Conservation (phyloP, 2,888 invertebrate genomes). For the Caenorhabditis becei region DNA sequence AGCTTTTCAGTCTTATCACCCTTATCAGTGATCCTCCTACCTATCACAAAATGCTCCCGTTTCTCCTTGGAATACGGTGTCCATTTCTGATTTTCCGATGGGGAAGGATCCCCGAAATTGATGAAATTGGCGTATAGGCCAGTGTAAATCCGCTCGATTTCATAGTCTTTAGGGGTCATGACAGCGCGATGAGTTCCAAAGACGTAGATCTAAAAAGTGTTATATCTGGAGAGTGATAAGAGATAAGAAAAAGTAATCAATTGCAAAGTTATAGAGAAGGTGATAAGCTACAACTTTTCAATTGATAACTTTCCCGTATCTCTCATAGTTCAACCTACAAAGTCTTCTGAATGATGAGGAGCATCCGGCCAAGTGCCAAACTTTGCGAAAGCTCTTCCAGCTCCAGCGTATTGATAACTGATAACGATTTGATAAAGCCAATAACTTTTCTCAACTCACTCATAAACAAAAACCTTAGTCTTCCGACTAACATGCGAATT, state of each 20-base stretch:
- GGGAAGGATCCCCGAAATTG: constrained; percentile 34
- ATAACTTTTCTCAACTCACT: too few species aligned
- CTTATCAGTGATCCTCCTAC: not conserved
- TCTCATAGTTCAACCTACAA: constrained; percentile 17
- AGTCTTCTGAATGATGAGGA: constrained; percentile 52
- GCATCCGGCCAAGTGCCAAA: constrained; percentile 14
- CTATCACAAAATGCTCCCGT: constrained; percentile 42
- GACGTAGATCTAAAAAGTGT: constrained; percentile 38
- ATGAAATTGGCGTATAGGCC: constrained; percentile 45
- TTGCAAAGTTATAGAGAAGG: too few species aligned
- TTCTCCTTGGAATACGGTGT: constrained; percentile 4
- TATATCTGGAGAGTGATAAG: too few species aligned
- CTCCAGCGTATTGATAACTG: constrained; percentile 41
- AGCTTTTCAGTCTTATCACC: not conserved
- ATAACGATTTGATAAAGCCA: too few species aligned
- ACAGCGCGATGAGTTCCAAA: constrained; percentile 45
- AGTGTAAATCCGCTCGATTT: constrained; percentile 39
- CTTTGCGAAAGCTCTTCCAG: constrained; percentile 23
- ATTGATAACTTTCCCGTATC: too few species aligned
- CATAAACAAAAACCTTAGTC: constrained; percentile 9
- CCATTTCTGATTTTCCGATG: constrained; percentile 26
- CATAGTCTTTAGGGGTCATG: constrained; percentile 33
- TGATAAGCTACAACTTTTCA: too few species aligned
- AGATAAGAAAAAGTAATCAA: too few species aligned
- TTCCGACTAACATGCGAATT: not conserved